Base-by-base conservation (phyloP, 1,140 invertebrate species). In the Cyrtorhinus lividipennis region DNA sequence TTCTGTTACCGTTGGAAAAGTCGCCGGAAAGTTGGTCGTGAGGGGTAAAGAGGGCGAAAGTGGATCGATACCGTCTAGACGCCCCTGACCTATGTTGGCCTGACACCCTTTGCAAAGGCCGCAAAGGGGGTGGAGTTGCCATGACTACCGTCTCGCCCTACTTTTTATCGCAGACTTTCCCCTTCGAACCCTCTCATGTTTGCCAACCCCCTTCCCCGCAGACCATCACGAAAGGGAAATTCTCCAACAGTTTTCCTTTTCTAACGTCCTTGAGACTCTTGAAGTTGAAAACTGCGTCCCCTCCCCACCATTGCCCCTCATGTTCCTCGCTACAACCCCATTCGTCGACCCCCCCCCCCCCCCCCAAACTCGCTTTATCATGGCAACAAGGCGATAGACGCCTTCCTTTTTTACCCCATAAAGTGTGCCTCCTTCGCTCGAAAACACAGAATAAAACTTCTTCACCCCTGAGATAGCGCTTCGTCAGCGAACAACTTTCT, bases 11-110 rank as follows among this genome's bases (percentile, higher is more conserved):
- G n/a, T n/a, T n/a, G n/a, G n/a, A n/a, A n/a, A n/a, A n/a, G n/a
- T n/a, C 30, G 30, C 5, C 15, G 2, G 59, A 20, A 15, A 15
- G 58, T 24, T 27, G 26, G n/a, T 20, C n/a, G 59, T 20, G 23
- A 24, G 24, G 58, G 24, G 10, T 8, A 24, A 24, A 24, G 58
- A 8, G 58, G 26, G 56, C 10, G 20, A 20, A 27, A 23, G 59
- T 5, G 23, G 59, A 30, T 60, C 38, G 59, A 30, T 45, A 60
- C n/a, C 20, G 59, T 60, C 38, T 60, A 60, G 59, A 45, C 56
- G 56, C 56, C 56, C 56, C 56, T 57, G 56, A 57, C 56, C 56
- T 57, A 57, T 57, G 56, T 57, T 57, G 56, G 56, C 56, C 20
- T 57, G 18, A 13, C 20, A 20, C 30, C 30, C 30, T 15, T 15